Base-by-base conservation (phyloP, 2,113 vertebrate genomes). In the Epinephelus lanceolatus region DNA sequence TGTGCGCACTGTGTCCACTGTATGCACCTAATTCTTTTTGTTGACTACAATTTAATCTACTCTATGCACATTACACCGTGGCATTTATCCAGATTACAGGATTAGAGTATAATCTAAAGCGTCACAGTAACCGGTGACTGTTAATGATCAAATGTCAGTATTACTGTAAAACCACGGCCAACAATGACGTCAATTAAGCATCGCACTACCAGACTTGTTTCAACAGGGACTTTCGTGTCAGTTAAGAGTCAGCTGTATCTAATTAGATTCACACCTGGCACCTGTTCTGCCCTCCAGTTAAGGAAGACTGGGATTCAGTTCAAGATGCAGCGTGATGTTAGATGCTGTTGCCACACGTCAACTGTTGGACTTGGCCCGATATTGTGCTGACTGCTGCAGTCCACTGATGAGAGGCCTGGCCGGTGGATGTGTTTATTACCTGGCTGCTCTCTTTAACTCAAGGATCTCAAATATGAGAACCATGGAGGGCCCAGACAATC, bases 311-410 rank as follows among this genome's bases (percentile, higher is more conserved):
- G 56, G 59, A 78, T 14, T 68, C 52, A 30, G 59, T 52, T 81
- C 47, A 80, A 59, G 56, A 71, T 33, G 71, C 59, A 25, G 30
- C 12, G 47, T 37, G 23, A 47, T 19, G 45, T 73, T 3, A 12
- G 70, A 62, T 33, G 57, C 68, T 18, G 40, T 8, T 57, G 76
- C 15, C 57, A 61, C 59, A 19, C 42, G 60, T 69, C 76, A 49
- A 80, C 66, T 74, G 71, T 83, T 88, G 72, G 40, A 68, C 83
- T 76, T 59, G 79, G 76, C 75, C 25, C 12, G 3, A 25, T 5
- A 25, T 19, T 72, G n/a, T 72, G 79, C 56, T 30, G 49, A 73
- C 80, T 69, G 79, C 69, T 23, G 67, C 62, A 47, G 70, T 15
- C 49, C 63, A 18, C 33, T 55, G 70, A 60, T 65, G 11, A 23